Evolutionary conservation across 35 echinoderm and acorn worm genomes (phyloP).

Genomic region (Apostichopus californicus): DNA sequence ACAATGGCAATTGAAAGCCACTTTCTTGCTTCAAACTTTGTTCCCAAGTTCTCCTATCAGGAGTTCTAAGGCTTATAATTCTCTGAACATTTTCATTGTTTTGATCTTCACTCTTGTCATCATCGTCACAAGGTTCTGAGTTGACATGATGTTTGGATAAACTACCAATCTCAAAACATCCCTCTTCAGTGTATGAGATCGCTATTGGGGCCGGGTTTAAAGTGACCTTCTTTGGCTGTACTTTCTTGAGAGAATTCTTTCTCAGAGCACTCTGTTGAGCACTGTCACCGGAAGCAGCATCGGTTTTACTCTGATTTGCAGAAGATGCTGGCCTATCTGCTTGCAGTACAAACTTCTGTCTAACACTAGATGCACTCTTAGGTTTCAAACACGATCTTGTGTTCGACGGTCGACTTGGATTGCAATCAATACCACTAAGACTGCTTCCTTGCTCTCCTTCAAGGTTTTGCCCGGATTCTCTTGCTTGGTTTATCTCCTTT

Average conservation of each 20-base stretch:
- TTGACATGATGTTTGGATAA: background rate
- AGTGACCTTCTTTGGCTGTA: constrained; percentile 7
- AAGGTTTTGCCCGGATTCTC: background rate
- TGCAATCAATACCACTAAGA: background rate
- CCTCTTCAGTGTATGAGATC: constrained; percentile 3
- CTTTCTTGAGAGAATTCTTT: background rate
- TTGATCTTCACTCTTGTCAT: background rate
- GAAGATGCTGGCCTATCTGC: background rate
- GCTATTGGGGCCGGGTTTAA: constrained; percentile 32
- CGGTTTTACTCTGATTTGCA: background rate
- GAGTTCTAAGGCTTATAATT: background rate
- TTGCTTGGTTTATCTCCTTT: background rate
- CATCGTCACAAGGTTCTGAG: background rate
- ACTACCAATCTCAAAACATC: background rate
- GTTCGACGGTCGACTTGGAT: background rate
- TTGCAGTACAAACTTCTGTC: background rate
- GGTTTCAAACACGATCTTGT: background rate
- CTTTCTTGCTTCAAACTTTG: background rate
- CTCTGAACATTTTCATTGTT: background rate
- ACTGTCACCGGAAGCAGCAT: background rate
- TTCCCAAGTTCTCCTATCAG: constrained; percentile 11
- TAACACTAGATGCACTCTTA: background rate
- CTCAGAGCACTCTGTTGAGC: constrained; percentile 1
- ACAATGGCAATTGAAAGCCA: constrained; percentile 7
- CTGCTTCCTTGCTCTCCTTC: background rate